Base-by-base conservation (phyloP, 2,797 vertebrate genomes). In the Streptopelia turtur region DNA sequence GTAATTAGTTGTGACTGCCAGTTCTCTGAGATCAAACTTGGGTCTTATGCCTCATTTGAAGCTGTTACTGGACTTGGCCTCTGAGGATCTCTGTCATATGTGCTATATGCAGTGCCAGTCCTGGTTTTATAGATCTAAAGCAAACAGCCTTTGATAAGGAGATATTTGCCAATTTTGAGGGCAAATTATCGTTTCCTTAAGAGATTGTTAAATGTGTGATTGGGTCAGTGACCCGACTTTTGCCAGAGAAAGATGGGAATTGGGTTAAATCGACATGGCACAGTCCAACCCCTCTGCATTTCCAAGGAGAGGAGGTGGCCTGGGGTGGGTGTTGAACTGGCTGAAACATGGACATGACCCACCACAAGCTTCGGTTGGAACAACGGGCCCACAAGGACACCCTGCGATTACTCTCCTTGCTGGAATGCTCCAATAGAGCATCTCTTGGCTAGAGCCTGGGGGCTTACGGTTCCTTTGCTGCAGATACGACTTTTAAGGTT, bases 1-100 rank as follows among this genome's bases (percentile, higher is more conserved):
- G 69, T 76, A 61, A 88, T 91, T 86, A 45, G 52, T 65, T 63
- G 50, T 80, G 87, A 37, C 49, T 93, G 87, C 74, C 83, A 68
- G 24, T 60, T 93, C 74, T 91, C 35, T 0, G 9, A 93, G 66
- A 93, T 65, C 70, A 84, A 37, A 66, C 64, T 55, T 1, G 1
- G 39, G 21, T 66, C 77, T 93, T 84, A n/a, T 6, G 68, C 66
- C 94, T 94, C 93, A 70, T 95, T 97, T 94, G 70, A 77, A 64
- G 83, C 72, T 2, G 14, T 92, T 85, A 95, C 39, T 72, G 49
- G 80, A 24, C 55, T 79, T 1, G 3, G 31, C 76, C 94, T 88
- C 39, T 64, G 52, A 87, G 56, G 70, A n/a, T 79, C 79, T 78
- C 68, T 76, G 63, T 79, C 83, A 18, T n/a, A 11, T 23, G 6